Conservation (phyloP, 2,888 invertebrate species). For the Ormia ochracea region DNA sequence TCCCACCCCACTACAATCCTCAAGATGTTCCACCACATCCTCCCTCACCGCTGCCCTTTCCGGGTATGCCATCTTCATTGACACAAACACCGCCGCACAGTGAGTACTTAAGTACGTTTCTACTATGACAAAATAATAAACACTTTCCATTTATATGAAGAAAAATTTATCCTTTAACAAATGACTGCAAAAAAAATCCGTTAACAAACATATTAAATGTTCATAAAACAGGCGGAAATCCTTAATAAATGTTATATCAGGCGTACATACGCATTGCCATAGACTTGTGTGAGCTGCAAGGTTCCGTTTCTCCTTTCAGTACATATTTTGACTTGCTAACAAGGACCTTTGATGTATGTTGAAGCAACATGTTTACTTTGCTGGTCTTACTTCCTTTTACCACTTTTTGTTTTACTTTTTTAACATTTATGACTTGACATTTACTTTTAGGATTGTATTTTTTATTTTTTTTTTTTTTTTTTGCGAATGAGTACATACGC, state of each 20-base stretch:
- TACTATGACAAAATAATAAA: slow-evolving; percentile 35
- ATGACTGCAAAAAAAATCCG: slow-evolving; percentile 15
- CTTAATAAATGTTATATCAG: slow-evolving; percentile 64
- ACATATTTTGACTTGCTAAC: background rate
- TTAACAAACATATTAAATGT: slow-evolving; percentile 56
- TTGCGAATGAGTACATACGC: background rate
- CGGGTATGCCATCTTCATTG: slow-evolving; percentile 85
- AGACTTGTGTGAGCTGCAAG: slow-evolving; percentile 37
- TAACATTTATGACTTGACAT: slow-evolving; percentile 56
- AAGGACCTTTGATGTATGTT: slow-evolving; percentile 46
- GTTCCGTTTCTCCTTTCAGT: background rate
- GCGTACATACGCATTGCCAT: slow-evolving; percentile 37
- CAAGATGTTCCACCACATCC: slow-evolving; percentile 78
- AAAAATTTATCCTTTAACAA: slow-evolving; percentile 12
- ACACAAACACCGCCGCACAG: slow-evolving; percentile 90
- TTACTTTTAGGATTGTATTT: slow-evolving; percentile 58
- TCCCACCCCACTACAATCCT: slow-evolving; percentile 76
- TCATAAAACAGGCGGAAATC: slow-evolving; percentile 67
- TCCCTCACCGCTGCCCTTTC: slow-evolving; percentile 83
- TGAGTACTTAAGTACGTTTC: slow-evolving; percentile 77
- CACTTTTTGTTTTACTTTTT: slow-evolving; percentile 36
- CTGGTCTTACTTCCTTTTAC: slow-evolving; percentile 52
- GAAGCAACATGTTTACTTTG: slow-evolving; percentile 65
- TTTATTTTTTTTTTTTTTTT: too few species aligned
- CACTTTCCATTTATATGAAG: slow-evolving; percentile 33